Conservation (phyloP, 2,113 vertebrate genomes). For the Mesocricetus auratus region DNA sequence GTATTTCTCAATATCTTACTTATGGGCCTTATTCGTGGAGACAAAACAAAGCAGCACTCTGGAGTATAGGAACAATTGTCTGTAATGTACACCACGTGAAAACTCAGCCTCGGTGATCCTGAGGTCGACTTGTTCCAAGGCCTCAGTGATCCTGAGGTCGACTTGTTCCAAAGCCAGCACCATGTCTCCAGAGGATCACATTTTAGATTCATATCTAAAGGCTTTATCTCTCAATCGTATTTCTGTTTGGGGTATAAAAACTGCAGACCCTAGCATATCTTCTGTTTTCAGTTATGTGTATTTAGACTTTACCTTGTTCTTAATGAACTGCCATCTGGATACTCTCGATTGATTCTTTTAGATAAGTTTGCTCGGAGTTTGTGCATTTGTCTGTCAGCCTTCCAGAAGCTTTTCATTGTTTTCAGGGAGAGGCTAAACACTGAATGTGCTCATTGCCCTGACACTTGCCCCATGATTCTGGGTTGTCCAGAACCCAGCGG, state of each 20-base stretch:
- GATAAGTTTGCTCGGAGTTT: neutral
- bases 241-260: neutral
- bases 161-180: neutral
- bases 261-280: neutral
- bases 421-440: neutral
- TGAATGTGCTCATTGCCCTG: neutral
- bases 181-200: neutral
- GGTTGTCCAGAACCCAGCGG: neutral
- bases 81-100: neutral
- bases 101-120: neutral
- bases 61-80: neutral
- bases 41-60: neutral
- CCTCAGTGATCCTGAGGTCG: neutral
- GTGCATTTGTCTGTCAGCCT: neutral
- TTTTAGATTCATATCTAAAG: constrained; percentile 20
- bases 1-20: neutral
- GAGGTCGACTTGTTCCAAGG: neutral
- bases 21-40: neutral
- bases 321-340: neutral
- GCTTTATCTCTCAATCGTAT: neutral
- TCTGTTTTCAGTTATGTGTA: neutral
- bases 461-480: neutral
- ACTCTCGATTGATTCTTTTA: neutral
- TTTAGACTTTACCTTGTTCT: neutral
- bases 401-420: neutral